Evolutionary conservation across 2,888 invertebrate species (phyloP), one percentile per base, ranked within the genome.

Genomic region (Drosophila cognata): DNA sequence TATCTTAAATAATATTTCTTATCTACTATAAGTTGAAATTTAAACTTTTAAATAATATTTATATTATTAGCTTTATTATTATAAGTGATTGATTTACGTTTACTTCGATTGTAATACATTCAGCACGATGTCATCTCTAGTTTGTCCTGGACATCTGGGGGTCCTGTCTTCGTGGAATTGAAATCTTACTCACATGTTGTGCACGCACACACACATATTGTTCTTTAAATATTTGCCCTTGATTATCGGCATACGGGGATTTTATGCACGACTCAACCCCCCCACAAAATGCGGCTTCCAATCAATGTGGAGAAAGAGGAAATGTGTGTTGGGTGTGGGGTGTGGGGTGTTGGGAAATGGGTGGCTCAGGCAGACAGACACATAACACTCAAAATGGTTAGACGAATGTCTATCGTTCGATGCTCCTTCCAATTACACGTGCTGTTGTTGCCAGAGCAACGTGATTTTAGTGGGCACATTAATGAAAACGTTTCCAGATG

Each of bases 181-280:
- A 67, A 72, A 72, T 81, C 73, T 72, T 67, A 67, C 41, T 64
- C 66, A 67, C 67, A 72, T 81, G 55, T 72, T 81, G 78, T 68
- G 74, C 82, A 67, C 71, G 65, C 31, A 51, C 35, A 25, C 33
- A 55, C 35, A 36, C 71, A 78, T 77, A 61, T 73, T 78, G 83
- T 87, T 88, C 87, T 86, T 92, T 88, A 91, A 91, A 91, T 91
- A 91, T 91, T 91, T 91, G 91, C 88, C 89, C 91, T 89, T 91
- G 91, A 92, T 91, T 92, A 91, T 91, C 87, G 81, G 80, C 74
- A 87, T 73, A 71, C 71, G 86, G 64, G 72, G 36, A 78, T 71
- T 80, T 66, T 35, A 36, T 38, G 57, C 62, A 78, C 57, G 64
- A 62, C 52, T 79, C 77, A 71, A 82, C 18, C 31, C 52, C 61